These are phyloP conservation scores for Portevinia maculata DNA, from an alignment of 2,888 invertebrate species.

Conservation along the genomic window DNA sequence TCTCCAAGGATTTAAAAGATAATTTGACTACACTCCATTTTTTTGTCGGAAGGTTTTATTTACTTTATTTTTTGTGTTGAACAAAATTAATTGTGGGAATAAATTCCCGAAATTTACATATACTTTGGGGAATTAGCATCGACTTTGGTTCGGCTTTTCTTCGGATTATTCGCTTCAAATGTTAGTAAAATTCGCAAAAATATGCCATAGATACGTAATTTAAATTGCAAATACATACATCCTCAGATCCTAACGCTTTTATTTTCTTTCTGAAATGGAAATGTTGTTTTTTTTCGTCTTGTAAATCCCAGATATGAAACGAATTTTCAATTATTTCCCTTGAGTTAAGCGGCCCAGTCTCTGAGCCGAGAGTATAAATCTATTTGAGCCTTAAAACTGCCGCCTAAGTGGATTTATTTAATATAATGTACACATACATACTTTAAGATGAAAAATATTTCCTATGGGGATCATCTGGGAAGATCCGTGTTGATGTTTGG, in stretches of 20 bases:
- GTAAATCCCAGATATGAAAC: conserved; percentile 28
- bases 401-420: conserved; percentile 47
- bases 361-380: not conserved
- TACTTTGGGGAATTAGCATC: conserved; percentile 47
- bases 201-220: conserved; percentile 46
- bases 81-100: conserved; percentile 52
- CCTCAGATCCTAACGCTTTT: not conserved
- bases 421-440: conserved; percentile 9
- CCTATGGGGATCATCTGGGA: conserved; percentile 35
- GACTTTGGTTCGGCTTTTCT: conserved; percentile 26
- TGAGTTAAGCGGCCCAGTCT: conserved; percentile 19
- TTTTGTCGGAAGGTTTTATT: not conserved
- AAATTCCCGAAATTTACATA: conserved; percentile 47
- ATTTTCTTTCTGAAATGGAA: not conserved
- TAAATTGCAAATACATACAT: conserved; percentile 45
- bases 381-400: conserved; percentile 16
- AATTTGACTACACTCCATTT: not conserved
- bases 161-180: conserved; percentile 38
- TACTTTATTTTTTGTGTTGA: not conserved
- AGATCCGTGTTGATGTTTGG: conserved; percentile 34
- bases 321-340: conserved; percentile 60
- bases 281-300: not conserved
- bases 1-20: conserved; percentile 17
- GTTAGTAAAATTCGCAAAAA: conserved; percentile 49
- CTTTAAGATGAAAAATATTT: conserved; percentile 36